Base-by-base conservation (phyloP, 1,140 invertebrate genomes). In the Thaumetopoea pityocampa region DNA sequence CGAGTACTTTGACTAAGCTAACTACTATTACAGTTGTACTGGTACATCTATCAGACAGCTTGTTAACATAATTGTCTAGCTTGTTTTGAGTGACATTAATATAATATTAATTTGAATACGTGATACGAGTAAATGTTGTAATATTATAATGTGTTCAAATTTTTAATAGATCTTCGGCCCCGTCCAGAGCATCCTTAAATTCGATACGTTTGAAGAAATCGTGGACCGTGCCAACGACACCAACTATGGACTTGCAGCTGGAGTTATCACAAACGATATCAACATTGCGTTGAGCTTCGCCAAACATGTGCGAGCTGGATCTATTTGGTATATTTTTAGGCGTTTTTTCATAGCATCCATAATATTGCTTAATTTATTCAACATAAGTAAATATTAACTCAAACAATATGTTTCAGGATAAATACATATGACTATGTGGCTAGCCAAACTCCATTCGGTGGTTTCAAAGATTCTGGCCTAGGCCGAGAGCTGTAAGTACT, bases 171-270 rank as follows among this genome's bases (percentile, higher is more conserved):
- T 98, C 61, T 98, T 98, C 79, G 96, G 96, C 0, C 96, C 96
- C 0, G 96, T 98, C 0, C 94, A 96, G 85, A 90, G 90, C 22
- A 95, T 98, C 36, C 82, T 98, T 10, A 96, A 96, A 69, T 98
- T 98, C 64, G 91, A 93, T 26, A 91, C 89, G 4, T 79, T 97
- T 27, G 94, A 98, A 0, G 96, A 98, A 83, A 91, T 95, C 0
- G 92, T 98, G 19, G 91, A 95, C 45, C 88, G 96, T 36, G 93
- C 95, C 1, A 98, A 98, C 69, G 89, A 92, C 53, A 95, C 95
- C 1, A 86, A 88, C 23, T 98, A 97, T 72, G 97, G 97, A 3
- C 87, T 98, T 4, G 97, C 94, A 9, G 92, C 96, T 41, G 95
- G 92, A 2, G 89, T 98, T 17, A 85, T 98, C 8, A 97, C 96